Evolutionary conservation across 2,113 vertebrate species (phyloP), one percentile per base, ranked within the genome.

Genomic region (Ramphastos sulfuratus): DNA sequence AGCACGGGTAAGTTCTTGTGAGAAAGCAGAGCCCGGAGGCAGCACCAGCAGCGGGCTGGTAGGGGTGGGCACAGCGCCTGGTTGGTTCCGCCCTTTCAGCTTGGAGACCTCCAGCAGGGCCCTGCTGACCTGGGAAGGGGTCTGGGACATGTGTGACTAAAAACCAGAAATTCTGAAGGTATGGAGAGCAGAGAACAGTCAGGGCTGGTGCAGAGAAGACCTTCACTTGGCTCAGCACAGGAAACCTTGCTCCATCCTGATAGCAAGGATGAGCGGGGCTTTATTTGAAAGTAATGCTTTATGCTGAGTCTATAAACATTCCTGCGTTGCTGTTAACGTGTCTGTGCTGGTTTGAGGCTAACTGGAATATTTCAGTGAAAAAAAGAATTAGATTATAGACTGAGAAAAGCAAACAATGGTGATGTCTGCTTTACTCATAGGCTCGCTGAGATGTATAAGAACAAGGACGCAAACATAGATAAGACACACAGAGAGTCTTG

Each of bases 21-120:
- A 39, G 37, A 39, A 39, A 39, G 0, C 2, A 0, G 14, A 21
- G 44, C 69, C 37, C 0, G 8, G 37, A 3, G 52, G 14, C 35
- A 3, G 39, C 4, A 2, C 28, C 3, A 0, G 1, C 20, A 7
- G 28, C 2, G 27, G 8, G 12, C 19, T 27, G 28, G 17, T 21
- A 0, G 6, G 33, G 52, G 16, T 52, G 69, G 61, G 61, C 83
- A 9, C 21, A 20, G 0, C 1, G 5, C 44, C 44, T 5, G 4
- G 39, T 61, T n/a, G 75, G 30, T 30, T 46, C 58, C 5, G 52
- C 35, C 87, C 12, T 6, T 14, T 1, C 37, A 52, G 52, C 50
- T 9, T 8, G 4, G 50, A 54, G 64, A 18, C 17, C 63, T 50
- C 61, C 64, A 8, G 63, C 48, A 23, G 31, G 12, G 52, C 23